phyloP scores from a whole-genome alignment of 2,113 vertebrate species.

The Eidolon helvum region DNA sequence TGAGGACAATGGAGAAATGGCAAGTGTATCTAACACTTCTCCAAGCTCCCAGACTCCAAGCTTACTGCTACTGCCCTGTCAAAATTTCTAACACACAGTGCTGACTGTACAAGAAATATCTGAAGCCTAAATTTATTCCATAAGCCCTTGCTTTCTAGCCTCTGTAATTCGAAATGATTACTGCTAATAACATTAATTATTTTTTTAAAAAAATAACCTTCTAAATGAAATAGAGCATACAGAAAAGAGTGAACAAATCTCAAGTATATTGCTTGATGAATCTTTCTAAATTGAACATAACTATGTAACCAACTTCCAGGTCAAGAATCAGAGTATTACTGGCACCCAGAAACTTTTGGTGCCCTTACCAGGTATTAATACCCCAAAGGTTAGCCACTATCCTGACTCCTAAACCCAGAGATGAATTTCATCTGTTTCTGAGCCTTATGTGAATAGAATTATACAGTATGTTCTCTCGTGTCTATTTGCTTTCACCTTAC shows the following conservation, averaged over 20 bases:
- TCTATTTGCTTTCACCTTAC: background rate
- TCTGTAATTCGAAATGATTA: background rate
- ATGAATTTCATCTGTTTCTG: background rate
- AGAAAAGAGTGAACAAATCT: background rate
- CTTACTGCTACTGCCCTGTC: background rate
- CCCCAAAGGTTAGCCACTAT: background rate
- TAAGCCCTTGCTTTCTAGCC: background rate
- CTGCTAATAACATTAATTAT: background rate
- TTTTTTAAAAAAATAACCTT: background rate
- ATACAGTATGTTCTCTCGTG: background rate
- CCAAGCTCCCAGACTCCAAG: background rate
- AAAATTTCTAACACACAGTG: background rate
- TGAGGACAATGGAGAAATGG: background rate
- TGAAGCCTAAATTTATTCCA: background rate
- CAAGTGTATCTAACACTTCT: background rate
- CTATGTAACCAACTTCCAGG: background rate
- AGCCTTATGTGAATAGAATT: background rate
- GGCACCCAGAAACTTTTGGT: background rate
- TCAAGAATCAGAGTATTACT: background rate
- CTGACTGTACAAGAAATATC: background rate
- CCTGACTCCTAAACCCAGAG: background rate
- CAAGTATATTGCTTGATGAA: background rate
- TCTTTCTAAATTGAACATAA: background rate
- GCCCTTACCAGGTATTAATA: background rate
- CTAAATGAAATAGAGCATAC: background rate